Base-by-base conservation (phyloP, 2,113 vertebrate species). In the Choloepus hoffmanni region DNA sequence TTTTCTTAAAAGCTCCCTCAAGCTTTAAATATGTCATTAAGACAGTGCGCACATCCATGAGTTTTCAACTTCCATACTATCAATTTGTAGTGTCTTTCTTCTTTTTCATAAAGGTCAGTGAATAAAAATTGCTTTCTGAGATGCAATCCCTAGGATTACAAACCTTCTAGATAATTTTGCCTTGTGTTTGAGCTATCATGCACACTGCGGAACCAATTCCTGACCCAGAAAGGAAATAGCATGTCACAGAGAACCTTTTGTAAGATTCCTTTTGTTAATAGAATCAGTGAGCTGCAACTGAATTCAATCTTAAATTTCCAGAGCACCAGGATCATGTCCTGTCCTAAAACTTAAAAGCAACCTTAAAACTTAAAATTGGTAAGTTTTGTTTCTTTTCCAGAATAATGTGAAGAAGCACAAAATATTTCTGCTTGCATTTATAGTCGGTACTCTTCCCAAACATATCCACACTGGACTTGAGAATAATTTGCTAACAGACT, bases 61-160 rank as follows among this genome's bases (percentile, higher is more conserved):
- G 55, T 92, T 92, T 95, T 76, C n/a, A 92, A 50, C 65, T 93
- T 95, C 79, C n/a, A 36, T 63, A 89, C 33, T 24, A 84, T 85
- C 78, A 48, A 33, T 90, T 93, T 89, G 24, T 65, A 94, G 12
- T 78, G 30, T 72, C 87, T 86, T 88, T 55, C 40, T 58, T 45
- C n/a, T 90, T 92, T 77, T 94, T 96, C 79, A 60, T 92, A 97
- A 97, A 97, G 94, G 81, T 97, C 96, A 97, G 76, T 92, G 90
- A 96, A 87, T 92, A 95, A 93, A 97, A 97, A 87, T 77, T 97
- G 36, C 67, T 85, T 90, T 96, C 65, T 77, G 65, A 95, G 94
- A 87, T 94, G 72, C 70, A 95, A 45, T 91, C n/a, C 7, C 76
- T 50, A 68, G 43, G 60, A 96, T 85, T 62, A 92, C 40, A 92